These are phyloP conservation scores for Spongia lamella DNA, from an alignment of 37 sponge, comb jelly and placozoan genomes.

Conservation along the genomic window DNA sequence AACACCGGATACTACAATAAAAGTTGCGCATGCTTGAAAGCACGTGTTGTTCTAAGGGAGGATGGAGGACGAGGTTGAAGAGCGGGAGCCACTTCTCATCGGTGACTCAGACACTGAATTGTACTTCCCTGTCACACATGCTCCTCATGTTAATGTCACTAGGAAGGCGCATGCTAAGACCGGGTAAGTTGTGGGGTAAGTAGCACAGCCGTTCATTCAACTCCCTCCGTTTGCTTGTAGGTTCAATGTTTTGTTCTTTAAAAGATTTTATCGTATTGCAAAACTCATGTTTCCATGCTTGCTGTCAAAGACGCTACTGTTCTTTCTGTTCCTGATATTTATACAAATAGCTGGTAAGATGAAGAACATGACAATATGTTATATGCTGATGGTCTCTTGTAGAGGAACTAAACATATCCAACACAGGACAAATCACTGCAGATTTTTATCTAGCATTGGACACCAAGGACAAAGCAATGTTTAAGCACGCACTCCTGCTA, in stretches of 20 bases:
- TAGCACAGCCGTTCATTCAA: not conserved
- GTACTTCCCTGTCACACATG: too few relatives aligned
- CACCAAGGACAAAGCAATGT: slow-evolving; percentile 40
- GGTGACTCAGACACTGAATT: too few relatives aligned
- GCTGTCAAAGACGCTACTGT: slow-evolving; percentile 44
- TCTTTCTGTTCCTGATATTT: slow-evolving; percentile 48
- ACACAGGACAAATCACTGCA: slow-evolving; percentile 80
- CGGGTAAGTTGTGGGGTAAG: too few relatives aligned
- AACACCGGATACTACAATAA: too few relatives aligned
- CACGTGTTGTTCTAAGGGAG: too few relatives aligned
- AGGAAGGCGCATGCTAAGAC: too few relatives aligned
- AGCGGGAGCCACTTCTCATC: too few relatives aligned
- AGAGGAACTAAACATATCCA: slow-evolving; percentile 79
- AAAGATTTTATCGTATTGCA: slow-evolving; percentile 35
- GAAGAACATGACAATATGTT: not conserved
- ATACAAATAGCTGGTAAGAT: slow-evolving; percentile 55
- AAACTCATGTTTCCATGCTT: slow-evolving; percentile 55
- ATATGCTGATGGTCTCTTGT: not conserved
- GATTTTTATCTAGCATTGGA: slow-evolving; percentile 70
- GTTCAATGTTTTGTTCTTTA: slow-evolving; percentile 51
- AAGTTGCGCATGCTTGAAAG: too few relatives aligned
- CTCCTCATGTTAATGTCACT: too few relatives aligned
- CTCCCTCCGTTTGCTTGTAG: slow-evolving; percentile 8
- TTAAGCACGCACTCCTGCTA: slow-evolving; percentile 46
- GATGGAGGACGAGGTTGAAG: too few relatives aligned